Evolutionary conservation across 2,888 invertebrate species (phyloP).

Genomic region (Aporophyla nigra): DNA sequence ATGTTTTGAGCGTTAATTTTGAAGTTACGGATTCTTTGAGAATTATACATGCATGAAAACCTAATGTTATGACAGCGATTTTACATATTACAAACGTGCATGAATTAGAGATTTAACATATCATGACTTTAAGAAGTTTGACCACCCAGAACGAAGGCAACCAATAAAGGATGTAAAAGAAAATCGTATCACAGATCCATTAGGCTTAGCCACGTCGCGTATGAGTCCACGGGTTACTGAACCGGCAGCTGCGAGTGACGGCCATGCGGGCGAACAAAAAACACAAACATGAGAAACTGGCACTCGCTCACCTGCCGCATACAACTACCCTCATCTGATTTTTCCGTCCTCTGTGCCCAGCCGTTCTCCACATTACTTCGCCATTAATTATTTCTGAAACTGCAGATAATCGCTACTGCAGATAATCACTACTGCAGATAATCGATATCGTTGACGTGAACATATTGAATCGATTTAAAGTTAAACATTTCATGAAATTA

Average conservation of each 20-base stretch:
- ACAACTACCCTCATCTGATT: constrained; percentile 54
- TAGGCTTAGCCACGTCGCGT: constrained; percentile 69
- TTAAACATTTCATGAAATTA: constrained; percentile 30
- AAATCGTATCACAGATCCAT: constrained; percentile 74
- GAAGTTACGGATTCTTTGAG: neutral
- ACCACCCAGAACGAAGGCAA: constrained; percentile 52
- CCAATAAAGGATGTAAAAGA: constrained; percentile 55
- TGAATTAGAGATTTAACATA: constrained; percentile 18
- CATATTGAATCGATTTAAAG: constrained; percentile 31
- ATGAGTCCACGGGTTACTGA: constrained; percentile 79
- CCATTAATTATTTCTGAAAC: constrained; percentile 59
- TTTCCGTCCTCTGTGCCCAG: constrained; percentile 32
- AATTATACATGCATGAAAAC: constrained; percentile 14
- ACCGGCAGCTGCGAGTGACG: constrained; percentile 81
- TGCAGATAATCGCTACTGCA: constrained; percentile 48
- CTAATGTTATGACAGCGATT: constrained; percentile 17
- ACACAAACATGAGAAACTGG: constrained; percentile 65
- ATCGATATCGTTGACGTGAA: constrained; percentile 36
- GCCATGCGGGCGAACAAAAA: constrained; percentile 73
- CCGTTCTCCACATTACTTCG: constrained; percentile 40
- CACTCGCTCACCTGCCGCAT: constrained; percentile 71
- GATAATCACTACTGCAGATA: no score
- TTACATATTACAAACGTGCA: constrained; percentile 18
- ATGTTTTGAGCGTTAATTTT: constrained; percentile 41
- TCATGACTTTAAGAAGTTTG: constrained; percentile 7